Conservation (phyloP, 92 coral and sea anemone species). For the Umimayanthus kanabou region DNA sequence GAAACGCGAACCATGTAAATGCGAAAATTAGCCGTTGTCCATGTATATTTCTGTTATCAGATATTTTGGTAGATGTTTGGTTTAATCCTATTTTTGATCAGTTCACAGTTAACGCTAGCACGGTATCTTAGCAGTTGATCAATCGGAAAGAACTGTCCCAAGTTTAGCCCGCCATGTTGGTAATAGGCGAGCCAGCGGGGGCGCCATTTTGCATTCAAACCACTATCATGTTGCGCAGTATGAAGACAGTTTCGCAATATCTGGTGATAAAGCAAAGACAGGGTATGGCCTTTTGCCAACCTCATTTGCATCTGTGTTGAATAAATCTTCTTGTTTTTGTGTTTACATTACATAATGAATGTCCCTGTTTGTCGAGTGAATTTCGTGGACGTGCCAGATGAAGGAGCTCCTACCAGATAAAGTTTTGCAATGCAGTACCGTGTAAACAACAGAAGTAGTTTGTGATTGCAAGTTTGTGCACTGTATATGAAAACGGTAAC, state of each 20-base stretch:
- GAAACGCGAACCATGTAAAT: neutral
- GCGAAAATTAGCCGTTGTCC: neutral
- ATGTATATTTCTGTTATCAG: neutral
- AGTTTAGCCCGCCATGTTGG: neutral
- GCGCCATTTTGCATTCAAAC: too few species aligned
- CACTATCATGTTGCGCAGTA: neutral
- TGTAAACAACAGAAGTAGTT: neutral
- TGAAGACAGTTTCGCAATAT: neutral
- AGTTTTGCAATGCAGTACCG: neutral
- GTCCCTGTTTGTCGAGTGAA: neutral
- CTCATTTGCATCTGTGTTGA: neutral
- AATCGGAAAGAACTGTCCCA: neutral
- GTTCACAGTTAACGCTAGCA: neutral
- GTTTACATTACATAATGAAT: neutral
- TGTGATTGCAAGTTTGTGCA: neutral
- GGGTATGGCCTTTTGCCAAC: slow-evolving; percentile 12
- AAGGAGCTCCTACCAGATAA: neutral
- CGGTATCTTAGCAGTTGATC: neutral
- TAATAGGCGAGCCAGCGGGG: too few species aligned
- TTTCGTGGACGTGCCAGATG: too few species aligned
- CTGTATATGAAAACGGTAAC: neutral
- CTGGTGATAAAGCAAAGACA: slow-evolving; percentile 11
- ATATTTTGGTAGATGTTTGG: too few species aligned
- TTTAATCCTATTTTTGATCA: neutral
- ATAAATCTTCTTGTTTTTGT: neutral